Base-by-base conservation (phyloP, 2,797 vertebrate genomes). In the Argya squamiceps region DNA sequence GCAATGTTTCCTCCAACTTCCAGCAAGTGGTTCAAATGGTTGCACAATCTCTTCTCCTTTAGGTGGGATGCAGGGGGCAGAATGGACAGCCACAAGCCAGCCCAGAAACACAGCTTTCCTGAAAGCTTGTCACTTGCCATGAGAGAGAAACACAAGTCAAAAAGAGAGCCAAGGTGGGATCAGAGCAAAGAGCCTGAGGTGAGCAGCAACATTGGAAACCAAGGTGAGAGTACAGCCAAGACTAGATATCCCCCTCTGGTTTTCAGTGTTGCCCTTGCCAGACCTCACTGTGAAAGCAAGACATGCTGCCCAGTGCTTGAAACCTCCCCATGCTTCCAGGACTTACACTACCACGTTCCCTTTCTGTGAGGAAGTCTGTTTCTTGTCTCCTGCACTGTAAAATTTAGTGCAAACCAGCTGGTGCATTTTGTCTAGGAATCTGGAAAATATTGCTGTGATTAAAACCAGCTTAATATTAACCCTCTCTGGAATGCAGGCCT, bases 401-500 rank as follows among this genome's bases (percentile, higher is more conserved):
- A 86, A 91, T 69, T 84, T 65, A 85, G 75, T 71, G 49, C 55
- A 96, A 95, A 94, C 70, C 97, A 97, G 93, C 89, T 97, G 96
- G 76, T 74, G 85, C 11, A 2, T 89, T 95, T 7, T 0, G 83
- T 62, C 79, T 68, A 82, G 84, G 80, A 95, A 94, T 94, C 86
- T 76, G 89, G 74, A 90, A 84, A 92, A 95, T 84, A 82, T 37
- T 74, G 82, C 67, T 89, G 50, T 3, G 47, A 93, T 95, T 96
- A 96, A 97, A 93, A 96, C 34, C 85, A 92, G 67, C 78, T 95
- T 95, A 94, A 85, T 92, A 76, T 79, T 97, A 96, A 89, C 76
- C n/a, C 89, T 67, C 89, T 63, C 70, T 43, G 78, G 95, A 97
- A 97, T 84, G 94, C n/a, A 63, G 3, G 84, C 52, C 89, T 91